Evolutionary conservation across 2,888 invertebrate genomes (phyloP).

Genomic region (Clitarchus hookeri): DNA sequence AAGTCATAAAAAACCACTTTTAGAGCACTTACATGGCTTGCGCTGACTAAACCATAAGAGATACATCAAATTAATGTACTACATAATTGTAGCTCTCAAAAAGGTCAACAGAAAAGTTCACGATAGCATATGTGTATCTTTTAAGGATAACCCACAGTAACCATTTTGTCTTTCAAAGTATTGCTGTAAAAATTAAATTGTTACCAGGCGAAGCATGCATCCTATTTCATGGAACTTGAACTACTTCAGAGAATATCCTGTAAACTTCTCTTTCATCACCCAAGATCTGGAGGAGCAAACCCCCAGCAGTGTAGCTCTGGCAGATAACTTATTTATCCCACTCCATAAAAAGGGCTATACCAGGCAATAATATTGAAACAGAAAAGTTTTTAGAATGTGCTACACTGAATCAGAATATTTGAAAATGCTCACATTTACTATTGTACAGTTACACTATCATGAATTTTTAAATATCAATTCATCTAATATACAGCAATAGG

Average conservation of each 20-base stretch:
- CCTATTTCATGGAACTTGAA: not conserved
- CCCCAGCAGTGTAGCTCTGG: not conserved
- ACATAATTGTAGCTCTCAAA: too few relatives aligned
- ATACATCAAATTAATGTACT: too few relatives aligned
- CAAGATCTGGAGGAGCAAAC: not conserved
- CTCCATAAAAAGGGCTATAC: not conserved
- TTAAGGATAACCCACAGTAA: too few relatives aligned
- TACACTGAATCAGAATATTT: not conserved
- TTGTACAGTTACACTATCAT: not conserved
- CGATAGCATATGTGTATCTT: too few relatives aligned
- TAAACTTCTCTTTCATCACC: not conserved
- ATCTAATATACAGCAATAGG: not conserved
- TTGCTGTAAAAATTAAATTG: too few relatives aligned
- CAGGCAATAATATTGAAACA: not conserved
- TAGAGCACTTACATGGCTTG: too few relatives aligned
- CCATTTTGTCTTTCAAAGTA: too few relatives aligned
- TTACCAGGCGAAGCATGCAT: not conserved
- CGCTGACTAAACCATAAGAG: too few relatives aligned
- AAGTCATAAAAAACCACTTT: too few relatives aligned
- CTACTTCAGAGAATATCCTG: not conserved
- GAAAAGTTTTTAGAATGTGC: not conserved
- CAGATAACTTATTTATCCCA: slow-evolving; percentile 14
- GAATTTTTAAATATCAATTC: not conserved
- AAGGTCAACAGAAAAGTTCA: too few relatives aligned
- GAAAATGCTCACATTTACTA: not conserved